Percentiles rank a stretch among this genome's conserved stretches.
Conservation (phyloP, 2,797 vertebrate species). For the Neosalanx taihuensis region DNA sequence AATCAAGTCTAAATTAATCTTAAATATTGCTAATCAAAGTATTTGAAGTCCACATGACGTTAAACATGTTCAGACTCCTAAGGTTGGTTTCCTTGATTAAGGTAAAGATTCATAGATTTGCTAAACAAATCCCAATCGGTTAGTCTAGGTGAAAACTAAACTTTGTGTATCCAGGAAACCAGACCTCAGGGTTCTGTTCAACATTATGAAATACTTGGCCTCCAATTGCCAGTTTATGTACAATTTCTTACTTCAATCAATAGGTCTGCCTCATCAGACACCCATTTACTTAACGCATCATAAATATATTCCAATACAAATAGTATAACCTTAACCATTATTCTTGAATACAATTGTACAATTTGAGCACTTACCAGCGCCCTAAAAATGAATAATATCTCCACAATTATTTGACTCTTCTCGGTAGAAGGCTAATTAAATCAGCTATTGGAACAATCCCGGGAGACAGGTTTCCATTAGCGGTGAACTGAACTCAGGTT, state of each 20-base stretch:
- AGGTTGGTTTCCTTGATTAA: neutral
- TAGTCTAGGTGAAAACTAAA: neutral
- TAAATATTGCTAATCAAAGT: neutral
- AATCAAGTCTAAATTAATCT: slow-evolving; percentile 2
- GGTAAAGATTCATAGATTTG: no score
- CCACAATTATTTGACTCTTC: slow-evolving; percentile 1
- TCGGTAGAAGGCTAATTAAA: slow-evolving; percentile 5
- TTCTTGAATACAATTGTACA: slow-evolving; percentile 7
- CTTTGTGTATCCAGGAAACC: neutral
- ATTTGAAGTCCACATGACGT: neutral
- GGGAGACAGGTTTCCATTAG: no score
- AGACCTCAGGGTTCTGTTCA: neutral
- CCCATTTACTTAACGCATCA: slow-evolving; percentile 2
- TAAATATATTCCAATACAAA: slow-evolving; percentile 9
- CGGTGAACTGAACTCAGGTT: neutral
- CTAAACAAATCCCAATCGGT: no score
- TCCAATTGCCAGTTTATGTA: neutral
- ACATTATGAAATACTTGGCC: slow-evolving; percentile 1
- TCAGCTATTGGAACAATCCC: no score
- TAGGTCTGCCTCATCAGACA: neutral
- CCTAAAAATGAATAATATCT: slow-evolving; percentile 1
- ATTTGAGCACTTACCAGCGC: neutral
- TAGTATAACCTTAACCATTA: slow-evolving; percentile 3
- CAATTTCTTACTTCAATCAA: neutral
- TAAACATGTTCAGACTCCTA: neutral